Conservation (phyloP, 1,140 invertebrate genomes). For the Trichonephila clavipes region DNA sequence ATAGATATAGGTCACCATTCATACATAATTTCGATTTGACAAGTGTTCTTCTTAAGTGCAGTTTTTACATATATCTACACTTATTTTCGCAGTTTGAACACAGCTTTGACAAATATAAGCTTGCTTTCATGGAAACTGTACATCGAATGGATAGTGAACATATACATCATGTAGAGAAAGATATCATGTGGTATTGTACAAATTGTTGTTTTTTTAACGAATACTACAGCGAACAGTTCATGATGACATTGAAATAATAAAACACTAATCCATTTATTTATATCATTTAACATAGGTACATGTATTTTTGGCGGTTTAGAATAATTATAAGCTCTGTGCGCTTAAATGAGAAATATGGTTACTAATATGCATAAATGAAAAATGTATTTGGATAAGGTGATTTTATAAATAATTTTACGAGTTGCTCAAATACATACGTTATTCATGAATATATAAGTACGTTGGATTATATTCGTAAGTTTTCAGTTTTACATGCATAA, state of each 20-base stretch:
- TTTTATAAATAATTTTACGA: no score
- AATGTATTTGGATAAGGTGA: no score
- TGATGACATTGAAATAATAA: not conserved
- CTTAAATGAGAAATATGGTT: not conserved
- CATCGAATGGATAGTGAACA: not conserved
- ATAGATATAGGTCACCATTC: not conserved
- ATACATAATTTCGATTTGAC: not conserved
- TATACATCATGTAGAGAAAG: conserved; percentile 11
- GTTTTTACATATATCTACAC: conserved; percentile 2
- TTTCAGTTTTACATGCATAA: no score
- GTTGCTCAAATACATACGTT: no score
- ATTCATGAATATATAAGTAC: no score
- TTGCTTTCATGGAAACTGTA: conserved; percentile 9
- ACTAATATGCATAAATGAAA: no score
- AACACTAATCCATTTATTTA: not conserved
- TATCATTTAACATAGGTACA: not conserved
- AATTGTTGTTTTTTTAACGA: not conserved
- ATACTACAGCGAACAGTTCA: not conserved
- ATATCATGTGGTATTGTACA: not conserved
- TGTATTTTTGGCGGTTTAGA: conserved; percentile 6
- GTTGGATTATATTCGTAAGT: no score
- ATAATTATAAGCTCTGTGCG: conserved; percentile 51
- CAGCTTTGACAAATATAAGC: conserved; percentile 24
- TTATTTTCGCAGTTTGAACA: not conserved
- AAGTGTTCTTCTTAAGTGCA: conserved; percentile 13